These are phyloP conservation scores for Euphydryas editha DNA, from an alignment of 2,888 invertebrate species.

Conservation along the genomic window DNA sequence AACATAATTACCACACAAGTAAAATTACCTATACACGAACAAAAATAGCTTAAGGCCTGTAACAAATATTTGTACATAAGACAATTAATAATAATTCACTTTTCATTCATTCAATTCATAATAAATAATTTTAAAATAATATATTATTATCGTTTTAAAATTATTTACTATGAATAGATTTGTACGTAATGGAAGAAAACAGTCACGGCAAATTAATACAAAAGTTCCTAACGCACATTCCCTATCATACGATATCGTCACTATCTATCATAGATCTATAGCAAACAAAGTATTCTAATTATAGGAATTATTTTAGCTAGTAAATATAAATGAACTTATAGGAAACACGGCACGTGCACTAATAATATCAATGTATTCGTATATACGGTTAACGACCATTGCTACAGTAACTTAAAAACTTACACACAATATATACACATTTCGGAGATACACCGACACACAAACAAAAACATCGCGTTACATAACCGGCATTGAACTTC, in stretches of 20 bases:
- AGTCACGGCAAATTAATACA: background rate
- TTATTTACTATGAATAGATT: background rate
- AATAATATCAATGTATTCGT: background rate
- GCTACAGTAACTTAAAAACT: background rate
- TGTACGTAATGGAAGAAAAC: background rate
- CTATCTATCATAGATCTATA: background rate
- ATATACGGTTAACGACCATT: background rate
- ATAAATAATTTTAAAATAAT: too few relatives aligned
- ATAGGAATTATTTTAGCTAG: slow-evolving; percentile 1
- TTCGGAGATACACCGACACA: slow-evolving; percentile 30
- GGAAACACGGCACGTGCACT: background rate
- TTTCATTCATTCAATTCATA: too few relatives aligned
- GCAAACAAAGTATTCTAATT: slow-evolving; percentile 10
- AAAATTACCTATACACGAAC: too few relatives aligned
- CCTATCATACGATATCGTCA: background rate
- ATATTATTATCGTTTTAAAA: background rate
- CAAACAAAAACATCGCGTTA: slow-evolving; percentile 59
- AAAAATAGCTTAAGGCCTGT: too few relatives aligned
- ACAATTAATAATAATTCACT: too few relatives aligned
- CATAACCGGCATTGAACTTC: slow-evolving; percentile 70
- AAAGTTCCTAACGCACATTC: background rate
- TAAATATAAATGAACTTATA: background rate
- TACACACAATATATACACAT: slow-evolving; percentile 17
- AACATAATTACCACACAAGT: too few relatives aligned
- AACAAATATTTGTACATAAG: too few relatives aligned